Base-by-base conservation (phyloP, 2,888 invertebrate genomes). In the Melanophora roralis region DNA sequence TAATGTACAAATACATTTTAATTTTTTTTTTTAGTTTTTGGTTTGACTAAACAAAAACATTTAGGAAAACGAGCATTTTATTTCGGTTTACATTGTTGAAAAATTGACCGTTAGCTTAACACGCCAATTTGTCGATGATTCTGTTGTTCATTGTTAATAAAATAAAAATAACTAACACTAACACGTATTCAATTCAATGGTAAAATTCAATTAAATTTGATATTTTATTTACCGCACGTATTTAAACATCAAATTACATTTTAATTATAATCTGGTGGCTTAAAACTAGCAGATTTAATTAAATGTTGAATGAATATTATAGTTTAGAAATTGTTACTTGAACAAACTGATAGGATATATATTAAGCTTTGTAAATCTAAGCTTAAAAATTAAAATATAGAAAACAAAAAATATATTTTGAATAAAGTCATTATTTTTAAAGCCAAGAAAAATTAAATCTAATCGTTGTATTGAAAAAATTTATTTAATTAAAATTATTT, bases 221-320 rank as follows among this genome's bases (percentile, higher is more conserved):
- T 21, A 43, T 21, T 4, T 19, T 55, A 40, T 67, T 34, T 51
- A 45, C 45, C 27, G 23, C 38, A 49, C 21, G 51, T 45, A 9
- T n/a, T n/a, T 23, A 40, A 67, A 60, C 40, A 75, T 53, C 45
- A 62, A 62, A 76, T 76, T 60, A 60, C 9, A 62, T 27, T 55
- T 47, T 62, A 76, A 62, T 75, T 38, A 47, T 14, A 21, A 21
- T 47, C 14, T 60, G 51, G 53, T 36, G 60, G 53, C 34, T 62
- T 53, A 36, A 11, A 57, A 57, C 23, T 2, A 21, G 45, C 14
- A 57, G 16, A 57, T 47, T 45, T 36, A 47, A 47, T 43, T 43
- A 43, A 53, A 43, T 32, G 34, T 16, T 4, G 32, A 40, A 65
- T 49, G 21, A 21, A 21, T 51, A 38, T 27, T 32, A 7, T 7